phyloP scores from a whole-genome alignment of 2,113 vertebrate species.

The Meleagris gallopavo region DNA sequence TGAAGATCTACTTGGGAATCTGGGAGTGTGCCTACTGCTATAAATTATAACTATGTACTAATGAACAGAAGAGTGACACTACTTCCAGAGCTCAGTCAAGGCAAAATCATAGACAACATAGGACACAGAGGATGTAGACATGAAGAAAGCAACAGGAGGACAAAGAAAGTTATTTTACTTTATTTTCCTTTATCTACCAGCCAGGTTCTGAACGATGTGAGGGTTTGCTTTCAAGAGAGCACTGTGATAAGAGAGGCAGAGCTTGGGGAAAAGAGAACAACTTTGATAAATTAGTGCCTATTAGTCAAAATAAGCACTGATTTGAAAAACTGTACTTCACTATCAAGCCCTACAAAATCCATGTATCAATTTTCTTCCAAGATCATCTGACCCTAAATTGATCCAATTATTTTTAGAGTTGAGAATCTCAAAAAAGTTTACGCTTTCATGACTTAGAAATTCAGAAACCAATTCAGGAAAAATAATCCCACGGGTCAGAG shows the following conservation, averaged over 20 bases:
- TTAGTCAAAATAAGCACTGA: background rate
- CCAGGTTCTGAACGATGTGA: accelerated
- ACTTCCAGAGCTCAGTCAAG: background rate
- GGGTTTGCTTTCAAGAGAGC: background rate
- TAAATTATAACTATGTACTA: background rate
- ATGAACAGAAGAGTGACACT: background rate
- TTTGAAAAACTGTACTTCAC: background rate
- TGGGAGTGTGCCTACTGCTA: background rate
- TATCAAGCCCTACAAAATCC: background rate
- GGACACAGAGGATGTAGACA: background rate
- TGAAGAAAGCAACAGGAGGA: background rate
- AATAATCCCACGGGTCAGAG: background rate
- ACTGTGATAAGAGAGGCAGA: background rate
- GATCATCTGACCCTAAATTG: background rate
- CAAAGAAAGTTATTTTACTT: background rate
- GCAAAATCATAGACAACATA: background rate
- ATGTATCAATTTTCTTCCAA: background rate
- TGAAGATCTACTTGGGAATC: background rate
- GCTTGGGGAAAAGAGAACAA: background rate
- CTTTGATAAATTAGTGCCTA: background rate
- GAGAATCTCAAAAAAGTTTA: background rate
- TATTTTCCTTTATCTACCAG: background rate
- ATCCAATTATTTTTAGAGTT: background rate
- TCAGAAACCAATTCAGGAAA: background rate
- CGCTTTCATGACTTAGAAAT: background rate